Evolutionary conservation across 1,140 invertebrate species (phyloP).

Genomic region (Drosophila grimshawi): DNA sequence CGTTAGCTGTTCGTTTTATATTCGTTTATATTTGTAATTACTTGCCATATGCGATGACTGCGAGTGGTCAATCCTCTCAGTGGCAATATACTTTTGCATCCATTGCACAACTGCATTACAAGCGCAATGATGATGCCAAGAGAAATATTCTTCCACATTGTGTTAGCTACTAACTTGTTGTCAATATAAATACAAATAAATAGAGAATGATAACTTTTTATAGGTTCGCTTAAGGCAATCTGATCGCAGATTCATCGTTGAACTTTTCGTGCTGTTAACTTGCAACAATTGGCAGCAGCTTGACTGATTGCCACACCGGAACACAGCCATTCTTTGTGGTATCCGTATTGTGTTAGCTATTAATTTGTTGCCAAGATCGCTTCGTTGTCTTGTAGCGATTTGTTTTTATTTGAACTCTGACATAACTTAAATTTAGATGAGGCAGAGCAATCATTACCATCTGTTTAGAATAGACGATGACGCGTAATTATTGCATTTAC

Average conservation of each 20-base stretch:
- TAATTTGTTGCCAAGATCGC: not conserved
- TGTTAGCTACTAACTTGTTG: constrained; percentile 11
- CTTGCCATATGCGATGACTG: constrained; percentile 44
- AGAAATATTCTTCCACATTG: constrained; percentile 8
- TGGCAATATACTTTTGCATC: constrained; percentile 26
- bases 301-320: too few species aligned
- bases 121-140: constrained; percentile 5
- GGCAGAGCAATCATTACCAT: not conserved
- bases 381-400: not conserved
- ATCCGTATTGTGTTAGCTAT: constrained; percentile 1
- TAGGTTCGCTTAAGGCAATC: too few species aligned
- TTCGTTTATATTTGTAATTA: not conserved
- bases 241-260: too few species aligned
- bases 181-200: too few species aligned
- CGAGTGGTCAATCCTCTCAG: constrained; percentile 39
- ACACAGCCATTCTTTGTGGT: too few species aligned
- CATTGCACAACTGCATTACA: constrained; percentile 9
- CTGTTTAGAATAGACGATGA: not conserved
- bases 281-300: too few species aligned
- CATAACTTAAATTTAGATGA: not conserved
- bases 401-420: not conserved
- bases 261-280: too few species aligned
- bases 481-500: not conserved
- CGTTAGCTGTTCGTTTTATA: not conserved
- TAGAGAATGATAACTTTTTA: too few species aligned